A percentile compares a stretch with the other conserved stretches of the same genome.
Conservation (phyloP, 2,113 vertebrate genomes). For the Prunella fulvescens region DNA sequence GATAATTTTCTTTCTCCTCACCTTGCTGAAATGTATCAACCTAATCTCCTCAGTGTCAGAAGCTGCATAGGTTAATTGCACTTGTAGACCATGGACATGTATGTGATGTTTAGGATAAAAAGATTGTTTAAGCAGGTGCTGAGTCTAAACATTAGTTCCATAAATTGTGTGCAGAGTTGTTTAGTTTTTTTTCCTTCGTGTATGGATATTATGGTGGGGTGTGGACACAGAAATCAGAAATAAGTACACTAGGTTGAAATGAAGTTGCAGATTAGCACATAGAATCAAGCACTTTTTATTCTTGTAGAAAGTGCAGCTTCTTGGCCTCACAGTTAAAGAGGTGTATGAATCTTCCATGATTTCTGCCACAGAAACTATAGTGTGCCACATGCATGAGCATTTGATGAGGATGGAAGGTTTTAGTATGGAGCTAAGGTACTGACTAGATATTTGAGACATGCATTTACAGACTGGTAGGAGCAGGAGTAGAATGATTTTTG, state of each 20-base stretch:
- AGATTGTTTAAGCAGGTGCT: neutral
- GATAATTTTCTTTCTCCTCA: neutral
- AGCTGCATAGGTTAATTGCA: neutral
- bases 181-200: neutral
- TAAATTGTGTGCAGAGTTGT: neutral
- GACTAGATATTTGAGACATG: neutral
- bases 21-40: neutral
- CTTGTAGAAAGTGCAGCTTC: neutral
- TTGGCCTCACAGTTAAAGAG: neutral
- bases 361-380: neutral
- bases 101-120: neutral
- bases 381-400: neutral
- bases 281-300: neutral
- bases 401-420: neutral
- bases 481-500: neutral
- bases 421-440: neutral
- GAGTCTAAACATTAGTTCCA: neutral
- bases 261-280: neutral
- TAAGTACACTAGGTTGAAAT: neutral
- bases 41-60: neutral
- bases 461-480: neutral
- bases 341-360: neutral
- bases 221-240: neutral
- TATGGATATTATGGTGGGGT: neutral
- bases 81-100: neutral